Base-by-base conservation (phyloP, 2,797 vertebrate species). In the Myripristis murdjan region DNA sequence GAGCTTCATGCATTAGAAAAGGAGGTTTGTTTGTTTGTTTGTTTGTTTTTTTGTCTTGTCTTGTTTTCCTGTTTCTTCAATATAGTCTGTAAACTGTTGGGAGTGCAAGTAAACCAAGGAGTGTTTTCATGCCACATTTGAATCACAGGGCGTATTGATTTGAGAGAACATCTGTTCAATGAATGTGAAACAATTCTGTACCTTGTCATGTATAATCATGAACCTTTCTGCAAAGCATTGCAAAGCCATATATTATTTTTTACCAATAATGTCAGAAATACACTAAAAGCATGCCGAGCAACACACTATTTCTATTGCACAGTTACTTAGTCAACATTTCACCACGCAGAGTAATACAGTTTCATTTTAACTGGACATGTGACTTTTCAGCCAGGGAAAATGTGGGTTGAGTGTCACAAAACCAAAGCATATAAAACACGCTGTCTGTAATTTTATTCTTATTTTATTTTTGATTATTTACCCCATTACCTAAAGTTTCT, bases 1-100 rank as follows among this genome's bases (percentile, higher is more conserved):
- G 7, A 46, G 20, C 15, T 61, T 15, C 12, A 48, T 43, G 73
- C 41, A 74, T 60, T 56, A 73, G 33, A 78, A 20, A 63, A n/a
- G n/a, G n/a, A n/a, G n/a, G n/a, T n/a, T n/a, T n/a, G n/a, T 9
- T 6, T 33, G 9, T 37, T 37, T 37, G n/a, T n/a, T n/a, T n/a
- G n/a, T 9, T 6, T 33, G 9, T 37, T 37, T 37, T 37, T 10
- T 37, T 31, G 12, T 4, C 31, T n/a, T 51, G 18, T n/a, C 44
- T 23, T 35, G 15, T 53, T 61, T 15, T 54, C 12, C 33, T n/a
- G 31, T 24, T 70, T 20, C 3, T 43, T 49, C 6, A 20, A 28
- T 7, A 70, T 35, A 2, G 66, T 64, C 22, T 15, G 12, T 5
- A 57, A 64, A 62, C 9, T 20, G 9, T 46, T 4, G 7, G 37